phyloP scores from a whole-genome alignment of 30 jellyfish, hydroid and myxozoan genomes.

The Rhopilema esculentum region DNA sequence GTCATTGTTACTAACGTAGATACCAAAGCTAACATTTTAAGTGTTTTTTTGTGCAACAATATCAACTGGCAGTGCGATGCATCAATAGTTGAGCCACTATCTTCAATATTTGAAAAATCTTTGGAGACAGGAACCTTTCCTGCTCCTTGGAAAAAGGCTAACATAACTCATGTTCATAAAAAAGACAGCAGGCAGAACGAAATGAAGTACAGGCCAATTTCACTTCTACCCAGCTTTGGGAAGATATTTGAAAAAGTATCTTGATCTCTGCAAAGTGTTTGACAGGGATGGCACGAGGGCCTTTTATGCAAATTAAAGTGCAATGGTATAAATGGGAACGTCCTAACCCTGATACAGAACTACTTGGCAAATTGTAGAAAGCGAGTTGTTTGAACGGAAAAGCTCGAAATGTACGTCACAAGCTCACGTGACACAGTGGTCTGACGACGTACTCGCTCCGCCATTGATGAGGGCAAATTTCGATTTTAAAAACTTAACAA shows the following conservation, averaged over 20 bases:
- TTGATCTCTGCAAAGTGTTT: constrained; percentile 58
- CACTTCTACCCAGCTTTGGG: constrained; percentile 49
- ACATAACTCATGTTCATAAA: constrained; percentile 58
- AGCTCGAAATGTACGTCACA: constrained; percentile 57
- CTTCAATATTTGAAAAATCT: constrained; percentile 16
- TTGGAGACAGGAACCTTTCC: constrained; percentile 38
- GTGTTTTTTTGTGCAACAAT: constrained; percentile 49
- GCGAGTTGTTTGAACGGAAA: constrained; percentile 34
- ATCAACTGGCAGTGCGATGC: constrained; percentile 37
- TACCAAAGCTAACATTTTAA: constrained; percentile 46
- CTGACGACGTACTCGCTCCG: too few relatives aligned
- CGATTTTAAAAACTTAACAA: too few relatives aligned
- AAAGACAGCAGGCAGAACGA: constrained; percentile 1
- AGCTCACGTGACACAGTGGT: too few relatives aligned
- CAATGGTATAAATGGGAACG: constrained; percentile 26
- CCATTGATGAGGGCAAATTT: too few relatives aligned
- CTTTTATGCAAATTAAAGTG: constrained; percentile 38
- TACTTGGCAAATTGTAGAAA: constrained; percentile 27
- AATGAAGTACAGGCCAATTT: constrained; percentile 53
- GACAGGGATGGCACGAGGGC: constrained; percentile 55
- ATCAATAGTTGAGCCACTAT: constrained; percentile 41
- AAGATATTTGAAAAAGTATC: constrained; percentile 61
- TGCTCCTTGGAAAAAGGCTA: constrained; percentile 30
- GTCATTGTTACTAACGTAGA: constrained; percentile 31
- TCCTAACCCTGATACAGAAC: constrained; percentile 3